These are phyloP conservation scores for Trachelipus rathkii DNA, from an alignment of 1,140 invertebrate species.

Conservation along the genomic window DNA sequence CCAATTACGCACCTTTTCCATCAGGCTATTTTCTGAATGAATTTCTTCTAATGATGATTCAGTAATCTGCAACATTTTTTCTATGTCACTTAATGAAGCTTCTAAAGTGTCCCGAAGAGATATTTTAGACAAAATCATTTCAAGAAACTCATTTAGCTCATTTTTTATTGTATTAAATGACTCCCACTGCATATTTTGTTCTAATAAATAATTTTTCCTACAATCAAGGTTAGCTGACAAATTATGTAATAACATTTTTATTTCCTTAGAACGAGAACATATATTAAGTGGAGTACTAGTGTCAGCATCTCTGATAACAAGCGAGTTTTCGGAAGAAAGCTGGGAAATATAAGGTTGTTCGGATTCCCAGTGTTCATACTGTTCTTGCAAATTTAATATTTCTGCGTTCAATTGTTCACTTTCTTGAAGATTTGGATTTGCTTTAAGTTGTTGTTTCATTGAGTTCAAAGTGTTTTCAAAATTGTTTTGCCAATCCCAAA, in stretches of 20 bases:
- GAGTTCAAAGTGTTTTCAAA: slow-evolving; percentile 38
- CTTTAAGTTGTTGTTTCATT: slow-evolving; percentile 41
- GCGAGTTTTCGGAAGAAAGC: slow-evolving; percentile 35
- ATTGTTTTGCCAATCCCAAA: slow-evolving; percentile 42
- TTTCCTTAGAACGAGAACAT: slow-evolving; percentile 28
- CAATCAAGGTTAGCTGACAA: slow-evolving; percentile 32
- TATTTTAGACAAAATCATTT: slow-evolving; percentile 28
- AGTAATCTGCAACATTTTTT: slow-evolving; percentile 34
- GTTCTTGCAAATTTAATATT: slow-evolving; percentile 35
- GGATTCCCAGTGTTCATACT: slow-evolving; percentile 40
- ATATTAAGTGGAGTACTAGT: slow-evolving; percentile 36
- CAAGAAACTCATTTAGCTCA: slow-evolving; percentile 39
- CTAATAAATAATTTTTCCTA: slow-evolving; percentile 31
- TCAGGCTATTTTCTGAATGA: slow-evolving; percentile 30
- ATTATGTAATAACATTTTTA: slow-evolving; percentile 34
- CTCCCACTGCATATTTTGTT: slow-evolving; percentile 40
- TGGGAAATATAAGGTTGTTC: slow-evolving; percentile 38
- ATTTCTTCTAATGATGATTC: slow-evolving; percentile 40
- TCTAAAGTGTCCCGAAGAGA: slow-evolving; percentile 29
- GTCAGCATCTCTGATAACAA: slow-evolving; percentile 38
- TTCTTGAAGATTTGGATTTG: slow-evolving; percentile 36
- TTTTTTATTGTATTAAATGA: slow-evolving; percentile 40
- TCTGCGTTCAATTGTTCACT: slow-evolving; percentile 37
- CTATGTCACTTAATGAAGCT: slow-evolving; percentile 33
- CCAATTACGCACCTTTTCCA: slow-evolving; percentile 38